These are phyloP conservation scores for Tolypeutes matacus DNA, from an alignment of 2,797 vertebrate genomes.

Conservation along the genomic window DNA sequence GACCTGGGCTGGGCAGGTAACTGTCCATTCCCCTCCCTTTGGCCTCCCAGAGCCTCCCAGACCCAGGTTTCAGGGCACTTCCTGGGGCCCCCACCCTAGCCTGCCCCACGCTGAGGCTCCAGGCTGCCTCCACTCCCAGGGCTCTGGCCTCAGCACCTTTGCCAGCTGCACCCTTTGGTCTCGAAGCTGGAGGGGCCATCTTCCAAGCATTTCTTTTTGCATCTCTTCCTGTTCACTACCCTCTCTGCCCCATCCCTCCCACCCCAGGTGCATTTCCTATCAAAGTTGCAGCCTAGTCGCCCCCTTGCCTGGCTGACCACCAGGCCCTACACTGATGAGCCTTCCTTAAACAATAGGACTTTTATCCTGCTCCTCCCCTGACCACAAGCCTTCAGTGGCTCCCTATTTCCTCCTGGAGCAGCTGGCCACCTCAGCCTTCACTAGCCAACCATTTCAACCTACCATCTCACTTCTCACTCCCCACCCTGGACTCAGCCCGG, in stretches of 20 bases:
- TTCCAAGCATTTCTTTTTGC: not conserved
- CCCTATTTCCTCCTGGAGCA: not conserved
- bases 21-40: not conserved
- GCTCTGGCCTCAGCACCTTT: rapidly evolving
- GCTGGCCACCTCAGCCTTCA: not conserved
- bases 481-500: not conserved
- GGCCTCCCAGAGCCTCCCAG: not conserved
- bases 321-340: not conserved
- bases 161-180: not conserved
- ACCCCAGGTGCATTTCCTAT: not conserved
- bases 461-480: not conserved
- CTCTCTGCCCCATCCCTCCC: not conserved
- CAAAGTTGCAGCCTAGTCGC: not conserved
- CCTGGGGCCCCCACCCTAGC: not conserved
- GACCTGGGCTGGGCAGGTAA: too few relatives aligned
- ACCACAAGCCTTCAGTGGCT: not conserved
- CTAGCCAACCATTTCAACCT: rapidly evolving
- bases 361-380: not conserved
- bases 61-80: not conserved
- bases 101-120: not conserved
- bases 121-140: not conserved
- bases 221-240: not conserved
- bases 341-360: not conserved
- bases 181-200: not conserved
- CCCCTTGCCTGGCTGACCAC: not conserved